Evolutionary conservation across 1,140 invertebrate genomes (phyloP).

Genomic region (Lamellibrachia luymesi): DNA sequence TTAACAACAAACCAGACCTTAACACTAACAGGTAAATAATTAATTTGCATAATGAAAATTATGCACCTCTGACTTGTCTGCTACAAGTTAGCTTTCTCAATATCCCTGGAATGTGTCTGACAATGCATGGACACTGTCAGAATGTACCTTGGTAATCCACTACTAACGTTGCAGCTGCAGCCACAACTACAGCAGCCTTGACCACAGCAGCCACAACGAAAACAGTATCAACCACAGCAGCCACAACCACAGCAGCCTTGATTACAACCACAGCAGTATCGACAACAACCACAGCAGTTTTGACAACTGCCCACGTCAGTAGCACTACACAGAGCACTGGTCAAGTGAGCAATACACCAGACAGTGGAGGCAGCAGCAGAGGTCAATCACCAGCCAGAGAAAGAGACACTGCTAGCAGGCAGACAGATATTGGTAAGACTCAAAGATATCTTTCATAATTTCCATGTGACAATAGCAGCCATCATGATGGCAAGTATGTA

Average conservation of each 20-base stretch:
- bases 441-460: neutral
- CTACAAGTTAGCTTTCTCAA: neutral
- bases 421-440: neutral
- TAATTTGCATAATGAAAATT: too few species aligned
- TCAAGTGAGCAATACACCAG: neutral
- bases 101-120: neutral
- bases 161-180: neutral
- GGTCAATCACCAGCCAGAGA: neutral
- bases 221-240: too few species aligned
- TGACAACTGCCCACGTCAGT: neutral
- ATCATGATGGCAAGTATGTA: too few species aligned
- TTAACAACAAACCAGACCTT: too few species aligned
- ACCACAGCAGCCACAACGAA: too few species aligned
- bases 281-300: too few species aligned
- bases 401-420: neutral
- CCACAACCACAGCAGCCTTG: too few species aligned
- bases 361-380: neutral
- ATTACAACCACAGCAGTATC: too few species aligned
- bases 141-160: constrained; percentile 5
- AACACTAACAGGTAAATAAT: too few species aligned
- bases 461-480: too few species aligned
- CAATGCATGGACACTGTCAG: neutral
- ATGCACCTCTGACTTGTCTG: neutral
- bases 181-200: too few species aligned
- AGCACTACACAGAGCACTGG: neutral